Base-by-base conservation (phyloP, 30 jellyfish, hydroid and myxozoan genomes). In the Sanderia malayensis region DNA sequence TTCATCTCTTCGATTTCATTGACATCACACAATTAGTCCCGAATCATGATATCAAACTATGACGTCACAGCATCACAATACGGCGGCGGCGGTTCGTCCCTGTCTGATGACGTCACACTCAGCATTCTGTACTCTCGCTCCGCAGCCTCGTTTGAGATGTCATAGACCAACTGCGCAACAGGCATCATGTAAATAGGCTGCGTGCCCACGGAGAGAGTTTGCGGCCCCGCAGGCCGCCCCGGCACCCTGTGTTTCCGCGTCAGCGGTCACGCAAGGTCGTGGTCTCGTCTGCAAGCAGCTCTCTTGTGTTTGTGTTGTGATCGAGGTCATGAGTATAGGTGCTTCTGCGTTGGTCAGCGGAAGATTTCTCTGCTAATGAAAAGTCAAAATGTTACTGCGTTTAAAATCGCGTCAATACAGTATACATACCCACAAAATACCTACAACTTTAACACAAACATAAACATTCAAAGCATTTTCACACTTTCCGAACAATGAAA, bases 131-230 rank as follows among this genome's bases (percentile, higher is more conserved):
- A 81, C 24, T 81, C 85, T 44, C 90, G 49, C 66, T 71, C 80
- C n/a, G 90, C 67, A 61, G 65, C 82, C 4, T 73, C 45, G 62
- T 73, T 61, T 10, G 13, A 9, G 9, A 82, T 64, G 46, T 82
- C 94, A 60, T 87, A 80, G 1, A 79, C 83, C 27, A 87, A 37
- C 33, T 80, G 91, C 31, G 96, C 86, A 18, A 70, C 94, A 0
- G 96, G 95, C 83, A 87, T 87, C 89, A 87, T 79, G 61, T 72
- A 89, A 0, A 57, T 70, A 31, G 97, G 97, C 76, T 89, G 97
- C 70, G 97, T 89, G 8, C 94, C 94, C 46, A 89, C 94, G 1
- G 97, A 89, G 21, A 81, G 72, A 66, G 74, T 75, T 29, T n/a
- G n/a, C n/a, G n/a, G n/a, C n/a, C n/a, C n/a, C n/a, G n/a, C n/a